These are phyloP conservation scores for Alosa sapidissima DNA, from an alignment of 2,797 vertebrate species.

Conservation along the genomic window DNA sequence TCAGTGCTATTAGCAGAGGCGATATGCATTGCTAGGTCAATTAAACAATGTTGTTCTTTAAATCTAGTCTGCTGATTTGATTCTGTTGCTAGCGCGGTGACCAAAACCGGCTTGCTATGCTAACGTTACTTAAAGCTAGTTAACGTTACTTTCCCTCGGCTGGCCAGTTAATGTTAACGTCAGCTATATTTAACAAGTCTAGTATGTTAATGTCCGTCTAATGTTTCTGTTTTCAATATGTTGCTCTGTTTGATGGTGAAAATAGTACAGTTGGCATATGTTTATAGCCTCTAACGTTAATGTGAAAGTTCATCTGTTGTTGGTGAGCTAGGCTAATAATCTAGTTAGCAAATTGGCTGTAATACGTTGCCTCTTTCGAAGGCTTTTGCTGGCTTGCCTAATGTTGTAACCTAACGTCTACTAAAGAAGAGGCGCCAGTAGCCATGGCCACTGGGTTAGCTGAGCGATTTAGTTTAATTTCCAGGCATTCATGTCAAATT, in stretches of 20 bases:
- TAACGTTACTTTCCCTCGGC: not conserved
- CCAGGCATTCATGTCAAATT: not conserved
- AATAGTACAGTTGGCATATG: not conserved
- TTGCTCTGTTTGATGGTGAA: not conserved
- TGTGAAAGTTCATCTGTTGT: not conserved
- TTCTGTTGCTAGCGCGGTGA: not conserved
- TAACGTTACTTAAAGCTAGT: not conserved
- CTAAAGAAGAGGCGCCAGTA: not conserved
- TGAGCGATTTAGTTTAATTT: not conserved
- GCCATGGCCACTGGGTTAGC: not conserved
- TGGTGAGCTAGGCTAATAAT: not conserved
- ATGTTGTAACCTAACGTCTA: not conserved
- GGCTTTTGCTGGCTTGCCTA: not conserved
- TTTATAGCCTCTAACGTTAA: not conserved
- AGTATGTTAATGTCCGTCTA: not conserved
- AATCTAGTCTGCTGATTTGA: not conserved
- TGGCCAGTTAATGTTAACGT: not conserved
- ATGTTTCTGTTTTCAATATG: not conserved
- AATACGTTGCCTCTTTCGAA: not conserved
- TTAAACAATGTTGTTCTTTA: constrained; percentile 1
- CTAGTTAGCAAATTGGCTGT: not conserved
- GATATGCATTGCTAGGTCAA: not conserved
- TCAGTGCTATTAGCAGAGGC: not conserved
- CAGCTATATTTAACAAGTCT: not conserved
- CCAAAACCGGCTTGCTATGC: constrained; percentile 2